Percentiles rank a stretch among this genome's conserved stretches.
These are phyloP conservation scores for Perizoma affinitatum DNA, from an alignment of 2,888 invertebrate species.

Conservation along the genomic window DNA sequence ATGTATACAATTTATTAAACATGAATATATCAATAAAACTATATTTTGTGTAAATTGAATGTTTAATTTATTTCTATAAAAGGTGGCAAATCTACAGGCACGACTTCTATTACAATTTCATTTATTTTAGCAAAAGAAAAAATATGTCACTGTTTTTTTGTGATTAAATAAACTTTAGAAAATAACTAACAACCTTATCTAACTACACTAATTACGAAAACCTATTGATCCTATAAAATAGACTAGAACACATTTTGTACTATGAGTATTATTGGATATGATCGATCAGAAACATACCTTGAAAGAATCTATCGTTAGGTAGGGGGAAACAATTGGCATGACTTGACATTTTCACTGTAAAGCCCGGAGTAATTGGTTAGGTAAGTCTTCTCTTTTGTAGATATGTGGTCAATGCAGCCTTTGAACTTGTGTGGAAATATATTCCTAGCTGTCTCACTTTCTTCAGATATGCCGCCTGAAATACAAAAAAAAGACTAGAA, in stretches of 20 bases:
- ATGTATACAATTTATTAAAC: constrained; percentile 85
- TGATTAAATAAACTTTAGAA: no score
- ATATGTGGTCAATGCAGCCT: constrained; percentile 85
- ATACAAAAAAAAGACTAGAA: background rate
- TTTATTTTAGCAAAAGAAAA: constrained; percentile 6
- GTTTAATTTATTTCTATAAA: constrained; percentile 68
- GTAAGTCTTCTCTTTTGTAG: constrained; percentile 61
- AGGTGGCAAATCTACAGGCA: constrained; percentile 39
- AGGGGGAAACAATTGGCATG: constrained; percentile 75
- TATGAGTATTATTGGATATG: constrained; percentile 55
- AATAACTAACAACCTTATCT: constrained; percentile 22
- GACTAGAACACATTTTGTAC: constrained; percentile 74
- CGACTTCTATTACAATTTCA: constrained; percentile 6
- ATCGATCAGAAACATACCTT: constrained; percentile 12
- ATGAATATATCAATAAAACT: constrained; percentile 85
- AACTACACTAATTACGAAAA: constrained; percentile 39
- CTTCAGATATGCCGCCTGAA: constrained; percentile 83
- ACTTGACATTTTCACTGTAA: constrained; percentile 74
- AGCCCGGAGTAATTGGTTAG: constrained; percentile 65
- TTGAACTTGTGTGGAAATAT: constrained; percentile 83
- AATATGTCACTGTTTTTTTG: constrained; percentile 5
- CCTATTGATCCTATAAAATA: constrained; percentile 49
- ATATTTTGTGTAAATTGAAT: constrained; percentile 83
- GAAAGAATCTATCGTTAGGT: constrained; percentile 41
- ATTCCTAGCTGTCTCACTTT: constrained; percentile 68